Percentiles rank a stretch among this genome's conserved stretches.
Conservation (phyloP, 1,140 invertebrate species). For the Eumaeus atala region DNA sequence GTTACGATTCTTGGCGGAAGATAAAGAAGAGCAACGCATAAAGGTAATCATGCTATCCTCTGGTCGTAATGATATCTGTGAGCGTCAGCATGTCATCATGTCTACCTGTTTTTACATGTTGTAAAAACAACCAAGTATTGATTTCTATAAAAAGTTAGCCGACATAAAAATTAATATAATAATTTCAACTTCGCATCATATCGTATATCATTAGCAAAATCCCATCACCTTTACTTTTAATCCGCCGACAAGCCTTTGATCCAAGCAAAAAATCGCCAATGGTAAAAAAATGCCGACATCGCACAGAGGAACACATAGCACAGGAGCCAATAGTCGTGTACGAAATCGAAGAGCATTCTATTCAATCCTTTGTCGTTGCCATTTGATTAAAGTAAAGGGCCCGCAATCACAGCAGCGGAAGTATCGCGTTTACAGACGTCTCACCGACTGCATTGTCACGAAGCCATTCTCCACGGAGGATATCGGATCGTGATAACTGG, state of each 20-base stretch:
- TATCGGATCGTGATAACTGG: conserved; percentile 18
- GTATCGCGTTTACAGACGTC: conserved; percentile 69
- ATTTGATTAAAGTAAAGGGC: conserved; percentile 70
- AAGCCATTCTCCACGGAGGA: conserved; percentile 25
- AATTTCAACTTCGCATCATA: not conserved
- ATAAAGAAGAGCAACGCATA: no score
- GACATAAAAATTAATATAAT: no score
- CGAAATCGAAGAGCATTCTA: conserved; percentile 58
- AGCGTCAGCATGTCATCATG: no score
- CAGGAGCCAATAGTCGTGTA: conserved; percentile 62
- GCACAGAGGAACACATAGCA: conserved; percentile 50
- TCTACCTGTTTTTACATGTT: no score
- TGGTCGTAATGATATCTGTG: no score
- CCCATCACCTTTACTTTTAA: conserved; percentile 27
- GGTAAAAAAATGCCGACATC: conserved; percentile 47
- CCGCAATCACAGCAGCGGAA: conserved; percentile 65
- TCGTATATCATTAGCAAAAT: conserved; percentile 16
- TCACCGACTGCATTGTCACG: conserved; percentile 59
- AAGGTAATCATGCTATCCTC: no score
- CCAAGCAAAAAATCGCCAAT: not conserved
- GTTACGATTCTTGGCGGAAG: no score
- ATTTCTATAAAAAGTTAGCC: no score
- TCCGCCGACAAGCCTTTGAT: conserved; percentile 21
- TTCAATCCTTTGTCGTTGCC: conserved; percentile 68
- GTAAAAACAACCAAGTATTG: no score